Conservation (phyloP, 2,113 vertebrate species). For the Maccullochella peelii region DNA sequence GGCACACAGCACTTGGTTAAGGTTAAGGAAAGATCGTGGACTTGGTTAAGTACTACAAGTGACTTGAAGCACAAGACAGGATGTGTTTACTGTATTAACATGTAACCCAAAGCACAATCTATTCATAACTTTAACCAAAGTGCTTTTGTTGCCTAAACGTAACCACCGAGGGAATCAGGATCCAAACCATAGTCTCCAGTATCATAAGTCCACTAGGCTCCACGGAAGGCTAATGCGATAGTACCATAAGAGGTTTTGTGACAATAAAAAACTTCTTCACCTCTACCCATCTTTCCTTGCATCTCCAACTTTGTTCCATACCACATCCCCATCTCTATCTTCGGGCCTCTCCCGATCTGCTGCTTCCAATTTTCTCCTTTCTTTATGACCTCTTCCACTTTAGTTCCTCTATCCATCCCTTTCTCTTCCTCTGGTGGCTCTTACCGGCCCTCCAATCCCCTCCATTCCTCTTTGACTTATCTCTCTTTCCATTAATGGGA, state of each 20-base stretch:
- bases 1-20: neutral
- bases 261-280: neutral
- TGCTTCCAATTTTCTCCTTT: constrained; percentile 17
- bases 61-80: neutral
- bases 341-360: neutral
- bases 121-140: no score
- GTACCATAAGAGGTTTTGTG: neutral
- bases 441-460: neutral
- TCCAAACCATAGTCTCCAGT: no score
- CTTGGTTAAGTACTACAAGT: neutral
- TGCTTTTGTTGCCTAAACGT: no score
- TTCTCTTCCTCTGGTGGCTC: constrained; percentile 16
- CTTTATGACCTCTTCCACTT: constrained; percentile 18
- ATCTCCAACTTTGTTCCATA: neutral
- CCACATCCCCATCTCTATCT: neutral
- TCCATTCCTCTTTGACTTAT: constrained; percentile 15
- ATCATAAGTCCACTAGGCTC: no score
- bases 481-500: constrained; percentile 45
- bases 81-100: neutral
- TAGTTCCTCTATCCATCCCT: constrained; percentile 12
- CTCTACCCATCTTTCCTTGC: neutral
- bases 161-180: no score
- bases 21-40: neutral
- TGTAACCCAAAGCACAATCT: neutral
- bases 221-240: neutral